Evolutionary conservation across 1,140 invertebrate genomes (phyloP).

Genomic region (Caerostris extrusa): DNA sequence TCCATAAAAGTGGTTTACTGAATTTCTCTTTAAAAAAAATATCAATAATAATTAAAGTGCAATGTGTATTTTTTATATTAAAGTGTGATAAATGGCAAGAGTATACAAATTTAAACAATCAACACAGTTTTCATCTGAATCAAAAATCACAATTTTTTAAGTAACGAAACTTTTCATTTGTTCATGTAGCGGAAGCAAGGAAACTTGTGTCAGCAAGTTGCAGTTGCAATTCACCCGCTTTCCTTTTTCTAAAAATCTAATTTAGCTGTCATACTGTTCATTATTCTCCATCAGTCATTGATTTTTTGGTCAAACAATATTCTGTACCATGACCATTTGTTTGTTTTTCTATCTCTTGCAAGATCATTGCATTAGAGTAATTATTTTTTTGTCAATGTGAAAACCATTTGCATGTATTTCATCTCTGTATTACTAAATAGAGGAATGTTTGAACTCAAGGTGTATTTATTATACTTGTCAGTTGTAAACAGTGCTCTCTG

Average conservation of each 20-base stretch:
- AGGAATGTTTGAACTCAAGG: conserved; percentile 63
- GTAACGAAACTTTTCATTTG: too few relatives aligned
- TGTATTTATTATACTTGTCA: conserved; percentile 61
- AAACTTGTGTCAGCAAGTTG: too few relatives aligned
- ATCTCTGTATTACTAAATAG: conserved; percentile 30
- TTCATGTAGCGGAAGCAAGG: too few relatives aligned
- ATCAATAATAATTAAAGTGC: too few relatives aligned
- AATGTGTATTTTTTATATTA: too few relatives aligned
- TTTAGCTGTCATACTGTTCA: conserved; percentile 45
- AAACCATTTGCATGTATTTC: conserved; percentile 37
- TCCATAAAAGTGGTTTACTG: too few relatives aligned
- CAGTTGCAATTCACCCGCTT: too few relatives aligned
- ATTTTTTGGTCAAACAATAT: conserved; percentile 48
- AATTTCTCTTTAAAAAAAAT: too few relatives aligned
- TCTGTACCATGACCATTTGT: conserved; percentile 35
- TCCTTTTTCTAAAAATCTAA: conserved; percentile 20
- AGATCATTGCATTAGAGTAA: conserved; percentile 42
- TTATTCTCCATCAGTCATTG: conserved; percentile 40
- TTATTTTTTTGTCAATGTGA: conserved; percentile 57
- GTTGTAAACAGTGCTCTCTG: conserved; percentile 41
- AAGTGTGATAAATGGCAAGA: too few relatives aligned
- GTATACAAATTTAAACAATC: too few relatives aligned
- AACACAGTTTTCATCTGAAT: too few relatives aligned
- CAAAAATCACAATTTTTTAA: too few relatives aligned
- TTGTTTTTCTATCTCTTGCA: conserved; percentile 33